These are phyloP conservation scores for Cyclura pinguis DNA, from an alignment of 2,797 vertebrate species.

Conservation along the genomic window DNA sequence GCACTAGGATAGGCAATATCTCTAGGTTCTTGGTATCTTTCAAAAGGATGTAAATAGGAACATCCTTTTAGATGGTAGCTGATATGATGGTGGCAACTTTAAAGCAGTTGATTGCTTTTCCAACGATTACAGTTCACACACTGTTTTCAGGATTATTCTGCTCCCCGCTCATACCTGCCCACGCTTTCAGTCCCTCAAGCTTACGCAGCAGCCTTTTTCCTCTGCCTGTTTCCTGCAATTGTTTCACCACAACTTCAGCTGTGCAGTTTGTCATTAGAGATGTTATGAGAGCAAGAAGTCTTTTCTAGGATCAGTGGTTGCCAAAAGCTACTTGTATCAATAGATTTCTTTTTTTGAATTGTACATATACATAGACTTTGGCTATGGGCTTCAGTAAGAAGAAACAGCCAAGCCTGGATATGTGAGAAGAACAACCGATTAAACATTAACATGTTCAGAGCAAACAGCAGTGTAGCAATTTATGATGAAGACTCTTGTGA, in stretches of 20 bases:
- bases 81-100: neutral
- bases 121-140: neutral
- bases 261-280: conserved; percentile 23
- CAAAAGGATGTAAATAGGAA: neutral
- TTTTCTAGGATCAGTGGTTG: conserved; percentile 3
- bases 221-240: conserved; percentile 46
- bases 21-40: neutral
- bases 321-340: conserved; percentile 20
- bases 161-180: neutral
- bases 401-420: neutral
- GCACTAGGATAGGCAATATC: neutral
- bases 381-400: neutral
- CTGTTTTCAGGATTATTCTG: neutral
- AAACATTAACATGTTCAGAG: neutral
- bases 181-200: neutral
- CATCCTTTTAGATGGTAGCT: neutral
- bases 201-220: neutral
- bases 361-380: conserved; percentile 20
- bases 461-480: neutral
- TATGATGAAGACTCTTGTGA: neutral
- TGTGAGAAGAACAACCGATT: neutral
- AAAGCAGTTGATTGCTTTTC: neutral
- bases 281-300: neutral
- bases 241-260: conserved; percentile 12
- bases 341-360: conserved; percentile 10